Percentiles rank a stretch among this genome's conserved stretches.
phyloP scores from a whole-genome alignment of 2,113 vertebrate species.

The Sialia sialis region DNA sequence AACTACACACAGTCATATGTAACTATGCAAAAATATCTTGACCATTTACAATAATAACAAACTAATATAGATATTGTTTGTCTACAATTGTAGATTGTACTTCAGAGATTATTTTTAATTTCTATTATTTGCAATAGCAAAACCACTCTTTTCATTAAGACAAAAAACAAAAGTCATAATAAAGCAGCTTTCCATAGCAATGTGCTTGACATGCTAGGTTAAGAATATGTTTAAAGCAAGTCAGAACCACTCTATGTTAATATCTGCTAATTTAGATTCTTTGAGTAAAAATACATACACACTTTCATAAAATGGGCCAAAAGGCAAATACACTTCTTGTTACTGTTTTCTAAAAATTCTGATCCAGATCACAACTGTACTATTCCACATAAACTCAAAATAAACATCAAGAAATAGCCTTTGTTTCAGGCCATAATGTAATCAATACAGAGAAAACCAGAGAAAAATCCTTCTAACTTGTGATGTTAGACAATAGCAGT shows the following conservation, averaged over 20 bases:
- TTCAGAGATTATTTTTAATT: background rate
- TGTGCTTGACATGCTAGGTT: background rate
- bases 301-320: background rate
- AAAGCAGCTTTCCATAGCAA: background rate
- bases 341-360: background rate
- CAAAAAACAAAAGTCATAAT: background rate
- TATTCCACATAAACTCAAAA: background rate
- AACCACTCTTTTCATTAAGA: background rate
- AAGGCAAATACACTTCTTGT: rapidly evolving
- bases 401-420: background rate
- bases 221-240: background rate
- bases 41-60: background rate
- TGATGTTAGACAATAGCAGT: background rate
- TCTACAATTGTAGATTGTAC: background rate
- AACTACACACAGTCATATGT: background rate
- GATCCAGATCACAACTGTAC: background rate
- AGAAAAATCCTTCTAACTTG: background rate
- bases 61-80: background rate
- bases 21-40: background rate
- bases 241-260: background rate
- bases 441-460: background rate
- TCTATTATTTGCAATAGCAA: background rate
- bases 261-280: background rate
- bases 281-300: background rate
- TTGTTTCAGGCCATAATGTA: background rate